Evolutionary conservation across 2,888 invertebrate species (phyloP).

Genomic region (Eucera pruinosa): DNA sequence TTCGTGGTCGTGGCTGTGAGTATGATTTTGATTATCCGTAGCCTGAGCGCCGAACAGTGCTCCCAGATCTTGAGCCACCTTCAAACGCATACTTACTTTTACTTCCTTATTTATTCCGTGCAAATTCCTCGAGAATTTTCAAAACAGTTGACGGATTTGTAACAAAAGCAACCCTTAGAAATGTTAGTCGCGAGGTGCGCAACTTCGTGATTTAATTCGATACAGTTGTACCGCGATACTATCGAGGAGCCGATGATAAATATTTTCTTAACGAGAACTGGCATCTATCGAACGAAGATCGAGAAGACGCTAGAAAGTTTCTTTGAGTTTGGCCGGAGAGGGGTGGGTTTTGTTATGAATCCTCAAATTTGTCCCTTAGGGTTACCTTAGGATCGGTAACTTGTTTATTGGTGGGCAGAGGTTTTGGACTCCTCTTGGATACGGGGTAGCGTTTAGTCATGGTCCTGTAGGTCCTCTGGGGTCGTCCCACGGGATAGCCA

Average conservation of each 20-base stretch:
- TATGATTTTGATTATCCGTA: constrained; percentile 84
- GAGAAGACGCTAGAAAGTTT: too few relatives aligned
- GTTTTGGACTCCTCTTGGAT: constrained; percentile 79
- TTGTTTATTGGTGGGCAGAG: constrained; percentile 71
- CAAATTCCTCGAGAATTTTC: neutral
- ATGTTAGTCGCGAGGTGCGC: too few relatives aligned
- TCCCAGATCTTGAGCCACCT: constrained; percentile 81
- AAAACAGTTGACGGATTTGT: too few relatives aligned
- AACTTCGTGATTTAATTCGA: too few relatives aligned
- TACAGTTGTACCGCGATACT: too few relatives aligned
- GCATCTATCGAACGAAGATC: too few relatives aligned
- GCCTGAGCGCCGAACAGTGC: constrained; percentile 90
- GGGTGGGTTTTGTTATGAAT: too few relatives aligned
- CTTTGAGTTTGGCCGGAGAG: too few relatives aligned
- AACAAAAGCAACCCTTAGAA: too few relatives aligned
- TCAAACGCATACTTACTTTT: constrained; percentile 4
- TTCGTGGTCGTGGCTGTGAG: constrained; percentile 72
- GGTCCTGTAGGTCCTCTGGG: constrained; percentile 71
- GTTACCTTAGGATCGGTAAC: constrained; percentile 81
- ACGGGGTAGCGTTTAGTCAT: constrained; percentile 77
- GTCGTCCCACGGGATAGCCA: constrained; percentile 76
- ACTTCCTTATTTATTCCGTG: neutral
- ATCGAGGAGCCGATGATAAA: too few relatives aligned
- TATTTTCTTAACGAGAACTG: too few relatives aligned
- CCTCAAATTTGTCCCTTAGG: neutral